Percentiles rank a stretch among this genome's conserved stretches.
Conservation (phyloP, 1,140 invertebrate genomes). For the Monomorium pharaonis region DNA sequence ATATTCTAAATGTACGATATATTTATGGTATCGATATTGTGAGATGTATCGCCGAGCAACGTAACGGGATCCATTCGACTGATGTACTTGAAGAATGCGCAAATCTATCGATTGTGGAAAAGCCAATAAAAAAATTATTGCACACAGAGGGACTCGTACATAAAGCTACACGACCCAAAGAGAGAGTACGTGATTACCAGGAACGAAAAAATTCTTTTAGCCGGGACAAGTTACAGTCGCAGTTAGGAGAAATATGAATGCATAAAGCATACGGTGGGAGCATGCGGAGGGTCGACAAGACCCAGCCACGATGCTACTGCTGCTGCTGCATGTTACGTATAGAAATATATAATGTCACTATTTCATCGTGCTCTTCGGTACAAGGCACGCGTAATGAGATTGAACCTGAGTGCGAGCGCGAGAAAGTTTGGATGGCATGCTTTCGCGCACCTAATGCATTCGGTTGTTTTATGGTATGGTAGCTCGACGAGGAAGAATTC, state of each 20-base stretch:
- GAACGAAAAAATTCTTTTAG: not conserved
- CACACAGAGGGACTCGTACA: not conserved
- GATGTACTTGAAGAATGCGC: not conserved
- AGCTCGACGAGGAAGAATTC: not conserved
- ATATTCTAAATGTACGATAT: not conserved
- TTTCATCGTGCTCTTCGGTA: not conserved
- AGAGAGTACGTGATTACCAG: not conserved
- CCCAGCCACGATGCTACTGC: not conserved
- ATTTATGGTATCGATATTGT: not conserved
- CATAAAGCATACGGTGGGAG: not conserved
- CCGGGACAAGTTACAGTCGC: too few species aligned
- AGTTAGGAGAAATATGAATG: not conserved
- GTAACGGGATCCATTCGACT: not conserved
- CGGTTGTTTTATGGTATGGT: not conserved
- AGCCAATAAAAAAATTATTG: not conserved
- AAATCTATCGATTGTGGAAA: not conserved
- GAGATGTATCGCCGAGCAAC: not conserved
- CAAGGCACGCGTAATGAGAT: constrained; percentile 29
- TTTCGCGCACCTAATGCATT: constrained; percentile 15
- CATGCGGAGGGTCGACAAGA: not conserved
- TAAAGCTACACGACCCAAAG: not conserved
- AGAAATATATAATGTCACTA: not conserved
- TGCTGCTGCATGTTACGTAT: not conserved
- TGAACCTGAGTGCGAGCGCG: not conserved
- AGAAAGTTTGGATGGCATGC: constrained; percentile 29